Evolutionary conservation across 1,140 invertebrate species (phyloP).

Genomic region (Drosophila malerkotliana): DNA sequence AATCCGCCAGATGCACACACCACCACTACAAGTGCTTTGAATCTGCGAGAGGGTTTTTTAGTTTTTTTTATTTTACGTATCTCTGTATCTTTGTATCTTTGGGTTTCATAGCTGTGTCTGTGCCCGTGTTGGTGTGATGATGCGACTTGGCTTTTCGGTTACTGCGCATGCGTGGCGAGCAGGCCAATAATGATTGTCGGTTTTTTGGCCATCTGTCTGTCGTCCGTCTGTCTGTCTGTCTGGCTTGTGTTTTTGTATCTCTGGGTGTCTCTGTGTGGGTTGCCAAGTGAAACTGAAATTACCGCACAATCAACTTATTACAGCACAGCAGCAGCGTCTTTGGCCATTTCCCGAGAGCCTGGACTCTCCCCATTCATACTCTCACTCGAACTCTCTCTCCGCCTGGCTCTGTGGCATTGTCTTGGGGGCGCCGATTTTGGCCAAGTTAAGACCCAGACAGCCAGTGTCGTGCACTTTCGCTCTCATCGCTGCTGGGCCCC

Average conservation of each 20-base stretch:
- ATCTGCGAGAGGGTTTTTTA: conserved; percentile 49
- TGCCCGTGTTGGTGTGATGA: conserved; percentile 46
- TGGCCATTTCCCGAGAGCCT: conserved; percentile 62
- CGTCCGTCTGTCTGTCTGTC: conserved; percentile 10
- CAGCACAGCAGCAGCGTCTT: conserved; percentile 51
- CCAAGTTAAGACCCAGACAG: conserved; percentile 18
- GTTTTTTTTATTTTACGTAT: conserved; percentile 5
- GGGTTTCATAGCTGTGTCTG: not conserved
- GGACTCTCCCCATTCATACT: conserved; percentile 22
- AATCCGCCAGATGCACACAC: conserved; percentile 67
- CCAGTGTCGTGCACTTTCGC: conserved; percentile 78
- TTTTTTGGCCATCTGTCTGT: conserved; percentile 25
- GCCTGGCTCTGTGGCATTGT: conserved; percentile 2
- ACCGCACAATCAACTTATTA: conserved; percentile 84
- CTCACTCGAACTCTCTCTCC: conserved; percentile 14
- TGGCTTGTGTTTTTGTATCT: conserved; percentile 1
- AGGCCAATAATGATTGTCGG: conserved; percentile 69
- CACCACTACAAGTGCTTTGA: conserved; percentile 30
- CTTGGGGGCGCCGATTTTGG: conserved; percentile 7
- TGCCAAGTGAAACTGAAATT: conserved; percentile 82
- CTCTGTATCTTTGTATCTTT: conserved; percentile 2
- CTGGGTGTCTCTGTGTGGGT: conserved; percentile 51
- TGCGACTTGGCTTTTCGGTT: conserved; percentile 60
- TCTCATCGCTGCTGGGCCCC: conserved; percentile 57
- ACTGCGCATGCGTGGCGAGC: conserved; percentile 72